Conservation (phyloP, 2,797 vertebrate species). For the Danio tinwini region DNA sequence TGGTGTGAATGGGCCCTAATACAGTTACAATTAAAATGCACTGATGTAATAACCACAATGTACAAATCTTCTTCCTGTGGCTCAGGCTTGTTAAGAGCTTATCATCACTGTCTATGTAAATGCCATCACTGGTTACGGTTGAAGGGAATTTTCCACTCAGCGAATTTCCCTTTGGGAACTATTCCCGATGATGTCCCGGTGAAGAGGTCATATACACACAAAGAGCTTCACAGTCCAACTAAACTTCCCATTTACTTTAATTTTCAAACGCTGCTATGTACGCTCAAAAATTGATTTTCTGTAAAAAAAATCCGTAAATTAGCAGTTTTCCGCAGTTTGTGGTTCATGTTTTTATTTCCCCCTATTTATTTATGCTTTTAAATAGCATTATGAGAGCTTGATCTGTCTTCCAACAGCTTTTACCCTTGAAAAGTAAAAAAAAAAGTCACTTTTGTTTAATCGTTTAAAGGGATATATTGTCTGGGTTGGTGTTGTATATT, state of each 20-base stretch:
- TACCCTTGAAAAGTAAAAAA: too few species aligned
- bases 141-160: conserved; percentile 23
- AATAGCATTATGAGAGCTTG: too few species aligned
- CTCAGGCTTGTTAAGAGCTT: conserved; percentile 8
- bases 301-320: too few species aligned
- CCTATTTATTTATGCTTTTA: too few species aligned
- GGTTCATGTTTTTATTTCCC: too few species aligned
- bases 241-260: background rate
- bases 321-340: too few species aligned
- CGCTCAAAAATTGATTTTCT: too few species aligned
- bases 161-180: conserved; percentile 21
- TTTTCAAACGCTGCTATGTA: background rate
- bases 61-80: background rate
- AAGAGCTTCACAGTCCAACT: background rate
- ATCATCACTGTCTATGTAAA: conserved; percentile 52
- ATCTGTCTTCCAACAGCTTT: too few species aligned
- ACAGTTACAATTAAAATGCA: background rate
- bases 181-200: background rate
- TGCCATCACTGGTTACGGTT: background rate
- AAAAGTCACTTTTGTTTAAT: too few species aligned
- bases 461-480: too few species aligned
- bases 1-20: too few species aligned
- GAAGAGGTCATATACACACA: background rate
- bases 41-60: background rate
- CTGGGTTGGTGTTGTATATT: too few species aligned